Evolutionary conservation across 2,113 vertebrate genomes (phyloP).

Genomic region (Scomber scombrus): DNA sequence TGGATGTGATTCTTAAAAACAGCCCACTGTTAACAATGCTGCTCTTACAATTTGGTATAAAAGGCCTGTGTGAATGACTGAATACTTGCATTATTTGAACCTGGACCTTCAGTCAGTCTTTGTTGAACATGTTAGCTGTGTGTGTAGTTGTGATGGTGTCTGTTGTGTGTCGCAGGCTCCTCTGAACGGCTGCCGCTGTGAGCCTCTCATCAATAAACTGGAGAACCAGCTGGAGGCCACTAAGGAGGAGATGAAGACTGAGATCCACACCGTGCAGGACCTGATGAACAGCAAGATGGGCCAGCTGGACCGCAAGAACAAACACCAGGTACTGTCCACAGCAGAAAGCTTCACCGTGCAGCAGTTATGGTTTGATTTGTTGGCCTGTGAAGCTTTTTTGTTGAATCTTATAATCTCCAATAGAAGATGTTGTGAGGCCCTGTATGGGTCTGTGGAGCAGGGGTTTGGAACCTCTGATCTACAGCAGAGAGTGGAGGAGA

Average conservation of each 20-base stretch:
- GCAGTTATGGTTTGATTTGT: no score
- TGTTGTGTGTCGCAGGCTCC: slow-evolving; percentile 87
- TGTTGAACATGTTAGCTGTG: background rate
- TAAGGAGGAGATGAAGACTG: slow-evolving; percentile 95
- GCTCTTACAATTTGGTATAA: no score
- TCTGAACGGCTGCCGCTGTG: slow-evolving; percentile 95
- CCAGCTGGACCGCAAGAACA: slow-evolving; percentile 92
- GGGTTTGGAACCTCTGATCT: no score
- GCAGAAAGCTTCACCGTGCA: background rate
- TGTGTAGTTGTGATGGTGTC: background rate
- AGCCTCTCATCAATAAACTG: slow-evolving; percentile 94
- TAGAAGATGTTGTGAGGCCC: no score
- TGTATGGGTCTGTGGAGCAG: no score
- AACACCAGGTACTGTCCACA: slow-evolving; percentile 88
- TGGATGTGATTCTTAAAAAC: no score
- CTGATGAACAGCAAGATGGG: slow-evolving; percentile 95
- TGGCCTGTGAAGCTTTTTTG: no score
- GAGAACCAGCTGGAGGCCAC: slow-evolving; percentile 97
- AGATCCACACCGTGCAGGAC: slow-evolving; percentile 92
- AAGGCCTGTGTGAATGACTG: no score
- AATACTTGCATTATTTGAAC: no score
- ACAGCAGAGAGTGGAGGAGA: no score
- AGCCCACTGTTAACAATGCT: no score
- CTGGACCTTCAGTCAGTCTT: background rate
- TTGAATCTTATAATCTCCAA: no score